These are phyloP conservation scores for Montifringilla adamsi DNA, from an alignment of 2,113 vertebrate species.

Conservation along the genomic window DNA sequence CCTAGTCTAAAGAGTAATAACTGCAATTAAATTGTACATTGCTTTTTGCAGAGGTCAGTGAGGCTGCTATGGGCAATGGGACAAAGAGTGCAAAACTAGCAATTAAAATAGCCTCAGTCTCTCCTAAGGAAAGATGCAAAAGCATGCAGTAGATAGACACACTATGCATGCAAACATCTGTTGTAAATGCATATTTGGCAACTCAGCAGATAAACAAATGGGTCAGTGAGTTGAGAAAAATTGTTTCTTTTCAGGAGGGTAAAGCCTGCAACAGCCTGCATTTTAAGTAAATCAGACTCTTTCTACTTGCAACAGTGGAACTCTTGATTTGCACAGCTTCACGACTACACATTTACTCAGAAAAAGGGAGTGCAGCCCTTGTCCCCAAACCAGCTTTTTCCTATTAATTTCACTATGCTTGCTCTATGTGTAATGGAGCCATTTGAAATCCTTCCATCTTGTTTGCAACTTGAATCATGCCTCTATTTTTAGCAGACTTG, in stretches of 20 bases:
- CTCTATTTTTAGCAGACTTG: constrained; percentile 58
- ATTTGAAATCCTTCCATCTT: constrained; percentile 58
- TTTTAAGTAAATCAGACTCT: constrained; percentile 11
- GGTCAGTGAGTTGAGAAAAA: constrained; percentile 20
- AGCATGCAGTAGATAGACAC: not conserved
- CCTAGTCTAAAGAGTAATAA: not conserved
- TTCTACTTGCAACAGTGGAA: not conserved
- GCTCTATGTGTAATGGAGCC: not conserved
- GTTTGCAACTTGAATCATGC: constrained; percentile 52
- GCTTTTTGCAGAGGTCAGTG: constrained; percentile 19
- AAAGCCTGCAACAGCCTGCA: not conserved
- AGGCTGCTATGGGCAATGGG: not conserved
- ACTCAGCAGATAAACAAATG: constrained; percentile 23
- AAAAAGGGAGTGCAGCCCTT: not conserved
- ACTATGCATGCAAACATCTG: not conserved
- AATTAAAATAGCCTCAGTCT: not conserved
- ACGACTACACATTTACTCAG: not conserved
- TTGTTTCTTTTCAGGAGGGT: constrained; percentile 23
- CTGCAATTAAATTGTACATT: not conserved
- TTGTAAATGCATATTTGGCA: not conserved
- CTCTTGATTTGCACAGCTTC: not conserved
- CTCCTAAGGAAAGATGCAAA: not conserved
- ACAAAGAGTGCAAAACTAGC: not conserved
- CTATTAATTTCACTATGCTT: constrained; percentile 44
- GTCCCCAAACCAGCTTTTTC: constrained; percentile 23